phyloP scores from a whole-genome alignment of 2,113 vertebrate species.

The Salminus brasiliensis region DNA sequence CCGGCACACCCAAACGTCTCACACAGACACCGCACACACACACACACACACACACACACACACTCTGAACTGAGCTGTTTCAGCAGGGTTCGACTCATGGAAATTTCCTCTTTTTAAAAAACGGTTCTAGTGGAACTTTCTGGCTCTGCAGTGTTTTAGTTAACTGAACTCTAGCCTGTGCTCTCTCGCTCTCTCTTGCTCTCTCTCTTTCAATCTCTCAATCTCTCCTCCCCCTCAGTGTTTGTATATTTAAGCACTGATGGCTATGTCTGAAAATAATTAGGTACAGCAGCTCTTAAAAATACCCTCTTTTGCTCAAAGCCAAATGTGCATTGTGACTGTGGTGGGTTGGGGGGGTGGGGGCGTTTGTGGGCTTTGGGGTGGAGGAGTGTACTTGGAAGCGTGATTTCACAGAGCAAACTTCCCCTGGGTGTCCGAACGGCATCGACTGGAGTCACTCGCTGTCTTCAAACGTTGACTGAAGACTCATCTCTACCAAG shows the following conservation, averaged over 20 bases:
- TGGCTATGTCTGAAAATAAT: conserved; percentile 41
- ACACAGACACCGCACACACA: background rate
- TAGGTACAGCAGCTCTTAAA: conserved; percentile 26
- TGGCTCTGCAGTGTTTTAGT: conserved; percentile 28
- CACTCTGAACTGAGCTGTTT: background rate
- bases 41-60: background rate
- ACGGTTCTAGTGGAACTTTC: conserved; percentile 32
- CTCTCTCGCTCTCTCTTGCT: conserved; percentile 4
- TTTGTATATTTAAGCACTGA: conserved; percentile 28
- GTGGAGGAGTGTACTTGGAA: background rate
- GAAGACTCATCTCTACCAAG: too few relatives aligned
- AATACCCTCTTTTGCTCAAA: conserved; percentile 13
- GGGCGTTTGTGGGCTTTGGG: conserved; percentile 60
- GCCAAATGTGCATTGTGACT: background rate
- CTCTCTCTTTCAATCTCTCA: background rate
- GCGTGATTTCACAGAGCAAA: background rate
- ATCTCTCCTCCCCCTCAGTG: background rate
- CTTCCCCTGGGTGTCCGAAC: too few relatives aligned
- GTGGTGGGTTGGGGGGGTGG: conserved; percentile 45
- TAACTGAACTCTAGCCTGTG: too few relatives aligned
- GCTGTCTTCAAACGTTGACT: too few relatives aligned
- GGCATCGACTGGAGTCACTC: too few relatives aligned
- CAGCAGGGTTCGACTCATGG: conserved; percentile 42
- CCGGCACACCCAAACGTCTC: background rate
- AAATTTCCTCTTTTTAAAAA: conserved; percentile 41